Evolutionary conservation across 2,888 invertebrate species (phyloP), one percentile per base, ranked within the genome.

Genomic region (Lissocephala sabroskyi): DNA sequence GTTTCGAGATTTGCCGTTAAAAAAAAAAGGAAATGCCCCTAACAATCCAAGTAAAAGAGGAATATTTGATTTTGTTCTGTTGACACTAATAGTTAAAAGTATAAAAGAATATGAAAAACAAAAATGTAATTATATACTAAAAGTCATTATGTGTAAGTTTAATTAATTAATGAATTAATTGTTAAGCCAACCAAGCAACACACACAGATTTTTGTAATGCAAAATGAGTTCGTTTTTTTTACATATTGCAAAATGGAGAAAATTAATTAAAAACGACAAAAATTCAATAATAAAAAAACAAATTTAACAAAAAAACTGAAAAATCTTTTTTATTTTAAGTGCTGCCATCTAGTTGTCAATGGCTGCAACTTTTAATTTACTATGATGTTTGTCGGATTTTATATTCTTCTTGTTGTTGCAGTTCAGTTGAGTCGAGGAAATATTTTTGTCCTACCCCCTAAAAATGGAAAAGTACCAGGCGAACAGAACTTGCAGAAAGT

Each of bases 131-230:
- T 67, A 68, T 76, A 73, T 82, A 82, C 82, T 82, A 82, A 82
- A 82, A 82, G 82, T 82, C 82, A 82, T 82, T 82, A 81, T 66
- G n/a, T 74, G 57, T 83, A 81, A 83, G 82, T 78, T 81, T 75
- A 79, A 78, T 71, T 80, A 76, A 78, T 80, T n/a, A n/a, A n/a
- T n/a, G n/a, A 62, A 66, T 61, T 70, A 62, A 65, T 62, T 59
- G 36, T 48, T 77, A 73, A 59, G 75, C 46, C 3, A 39, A 52
- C 39, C 59, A 33, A 53, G 41, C 39, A 29, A 39, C 36, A 37
- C 29, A 65, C 48, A 74, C 60, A 62, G 45, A 64, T 62, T 67
- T 62, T 73, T 68, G 70, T 70, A 75, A 59, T 67, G 67, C 64
- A 68, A 70, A 65, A 59, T 60, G 59, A 63, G 59, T 74, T 65